Evolutionary conservation across 2,113 vertebrate species (phyloP).

Genomic region (Polyodon spathula): DNA sequence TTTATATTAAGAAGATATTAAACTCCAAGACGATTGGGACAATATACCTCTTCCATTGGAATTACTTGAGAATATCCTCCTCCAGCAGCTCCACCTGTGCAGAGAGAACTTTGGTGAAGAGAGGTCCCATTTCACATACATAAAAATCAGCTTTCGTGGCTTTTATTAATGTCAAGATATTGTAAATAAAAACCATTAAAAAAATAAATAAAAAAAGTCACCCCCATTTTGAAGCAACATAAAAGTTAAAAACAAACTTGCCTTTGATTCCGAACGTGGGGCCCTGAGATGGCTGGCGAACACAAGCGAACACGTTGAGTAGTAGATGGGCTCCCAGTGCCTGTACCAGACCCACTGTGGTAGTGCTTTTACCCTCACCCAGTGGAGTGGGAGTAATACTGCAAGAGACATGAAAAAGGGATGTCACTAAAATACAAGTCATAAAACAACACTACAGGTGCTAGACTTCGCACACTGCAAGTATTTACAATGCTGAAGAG

Average conservation of each 20-base stretch:
- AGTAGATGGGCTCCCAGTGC: constrained; percentile 84
- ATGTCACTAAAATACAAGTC: neutral
- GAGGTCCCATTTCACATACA: constrained; percentile 5
- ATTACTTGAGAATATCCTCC: constrained; percentile 95
- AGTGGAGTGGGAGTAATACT: constrained; percentile 95
- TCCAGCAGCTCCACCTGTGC: constrained; percentile 88
- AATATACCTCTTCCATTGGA: constrained; percentile 94
- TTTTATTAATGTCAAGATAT: neutral
- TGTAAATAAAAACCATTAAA: too few species aligned
- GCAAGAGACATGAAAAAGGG: constrained; percentile 39
- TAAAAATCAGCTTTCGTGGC: neutral
- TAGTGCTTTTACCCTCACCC: constrained; percentile 95
- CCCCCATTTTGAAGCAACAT: too few species aligned
- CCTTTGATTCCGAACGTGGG: constrained; percentile 98
- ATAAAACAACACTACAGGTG: neutral
- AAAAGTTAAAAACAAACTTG: constrained; percentile 25
- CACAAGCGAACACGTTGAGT: constrained; percentile 87
- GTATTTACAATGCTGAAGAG: too few species aligned
- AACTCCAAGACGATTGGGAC: neutral
- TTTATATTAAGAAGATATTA: neutral
- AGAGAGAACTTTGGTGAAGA: constrained; percentile 14
- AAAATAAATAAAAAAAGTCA: too few species aligned
- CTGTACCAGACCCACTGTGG: constrained; percentile 85
- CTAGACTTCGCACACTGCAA: neutral
- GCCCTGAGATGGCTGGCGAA: constrained; percentile 91